Base-by-base conservation (phyloP, 2,113 vertebrate species). In the Grammomys dolichurus region DNA sequence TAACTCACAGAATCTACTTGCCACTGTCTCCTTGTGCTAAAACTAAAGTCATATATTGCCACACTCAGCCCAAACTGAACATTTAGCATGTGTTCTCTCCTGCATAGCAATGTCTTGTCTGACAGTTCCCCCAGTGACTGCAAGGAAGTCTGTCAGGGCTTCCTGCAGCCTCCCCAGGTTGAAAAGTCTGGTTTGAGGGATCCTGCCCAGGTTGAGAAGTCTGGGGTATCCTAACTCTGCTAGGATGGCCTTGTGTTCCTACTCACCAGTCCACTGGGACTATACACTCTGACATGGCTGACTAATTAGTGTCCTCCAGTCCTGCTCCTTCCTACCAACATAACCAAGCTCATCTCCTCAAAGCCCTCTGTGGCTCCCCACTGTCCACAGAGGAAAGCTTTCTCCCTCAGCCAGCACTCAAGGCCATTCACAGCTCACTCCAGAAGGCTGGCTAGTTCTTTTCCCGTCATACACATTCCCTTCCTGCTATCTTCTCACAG, bases 241-340 rank as follows among this genome's bases (percentile, higher is more conserved):
- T 28, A 63, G 40, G 14, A 20, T 10, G 65, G 43, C 48, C 81
- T 87, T 63, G 84, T 76, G 28, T 7, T 26, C 90, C 84, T 10
- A 16, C 12, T 90, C 36, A 3, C 3, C 22, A 14, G 5, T 20
- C n/a, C 0, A 0, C 36, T 56, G 3, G 63, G 36, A 17, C 75
- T 77, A 80, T 9, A 28, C 46, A 28, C 67, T 69, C 17, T 48
- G 26, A 33, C 24, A 0, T 5, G 20, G 28, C 72, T 48, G 19
- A 87, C 87, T 80, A 7, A 16, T 54, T 73, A 7, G 19, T 54
- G 69, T 87, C n/a, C 48, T 46, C 36, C 80, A 28, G 0, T 5
- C 40, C 69, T 43, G 12, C 17, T 36, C 77, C 70, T 96, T 77
- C 87, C 58, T 33, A 60, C 54, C 80, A 88, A 72, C 73, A 43